Evolutionary conservation across 1,140 invertebrate genomes (phyloP), one percentile per base, ranked within the genome.

Genomic region (Branchinecta lynchi): DNA sequence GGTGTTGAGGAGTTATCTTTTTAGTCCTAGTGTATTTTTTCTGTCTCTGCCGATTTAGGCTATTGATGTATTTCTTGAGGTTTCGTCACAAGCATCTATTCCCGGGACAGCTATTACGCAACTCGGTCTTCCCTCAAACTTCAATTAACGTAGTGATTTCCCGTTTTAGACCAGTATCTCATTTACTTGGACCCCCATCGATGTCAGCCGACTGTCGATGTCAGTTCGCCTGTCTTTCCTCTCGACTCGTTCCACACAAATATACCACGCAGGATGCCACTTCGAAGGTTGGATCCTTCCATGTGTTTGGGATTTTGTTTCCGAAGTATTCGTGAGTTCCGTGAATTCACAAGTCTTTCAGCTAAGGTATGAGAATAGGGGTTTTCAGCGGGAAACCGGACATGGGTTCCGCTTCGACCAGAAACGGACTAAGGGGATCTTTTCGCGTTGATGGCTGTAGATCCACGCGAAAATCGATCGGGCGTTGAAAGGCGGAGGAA

Each of bases 101-200:
- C 17, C 12, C 17, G 12, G 51, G 1, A 15, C 6, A 2, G 12
- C 6, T 2, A 60, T 60, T 60, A 20, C 1, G 12, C 6, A 1
- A 60, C 2, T 20, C 12, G 12, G 3, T 60, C 12, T 60, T 60
- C 17, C 6, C 17, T 3, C 51, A 15, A 20, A 3, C 51, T 20
- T 60, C 17, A 2, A 60, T 15, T 60, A 15, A 60, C 12, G 12
- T 60, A 15, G 12, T 12, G 17, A 60, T 60, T 60, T 32, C 32
- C 32, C 51, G n/a, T 60, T 60, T 60, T 45, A 85, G 90, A 93
- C 78, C 89, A 94, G 75, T 90, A 90, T 78, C 78, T 95, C 66
- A 92, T 96, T 74, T 89, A 93, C 78, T 78, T 96, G 71, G 93
- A 96, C 80, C 93, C 93, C 10, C 92, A 96, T 79, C 91, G 92